Percentiles rank a stretch among this genome's conserved stretches.
Conservation (phyloP, 2,888 invertebrate genomes). For the Spodoptera littoralis region DNA sequence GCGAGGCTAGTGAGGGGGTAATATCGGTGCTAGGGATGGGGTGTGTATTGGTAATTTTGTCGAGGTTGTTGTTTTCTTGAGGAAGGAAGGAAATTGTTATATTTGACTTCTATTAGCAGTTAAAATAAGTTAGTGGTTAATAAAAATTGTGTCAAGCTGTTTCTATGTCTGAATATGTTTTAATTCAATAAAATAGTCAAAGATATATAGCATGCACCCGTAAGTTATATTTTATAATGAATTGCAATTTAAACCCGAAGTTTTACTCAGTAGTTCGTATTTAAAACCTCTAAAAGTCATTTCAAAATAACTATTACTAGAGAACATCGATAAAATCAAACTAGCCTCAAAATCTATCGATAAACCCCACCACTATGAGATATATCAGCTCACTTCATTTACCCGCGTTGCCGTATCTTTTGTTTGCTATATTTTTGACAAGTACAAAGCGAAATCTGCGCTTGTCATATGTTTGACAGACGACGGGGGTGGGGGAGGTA, state of each 20-base stretch:
- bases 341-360: conserved; percentile 52
- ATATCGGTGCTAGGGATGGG: conserved; percentile 62
- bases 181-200: too few species aligned
- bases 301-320: too few species aligned
- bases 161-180: too few species aligned
- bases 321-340: conserved; percentile 9
- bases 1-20: conserved; percentile 73
- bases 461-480: conserved; percentile 88
- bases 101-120: too few species aligned
- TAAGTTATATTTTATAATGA: too few species aligned
- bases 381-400: conserved; percentile 89
- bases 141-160: too few species aligned
- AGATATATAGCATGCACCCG: too few species aligned
- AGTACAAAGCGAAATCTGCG: conserved; percentile 88
- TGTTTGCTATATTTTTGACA: conserved; percentile 89
- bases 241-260: too few species aligned
- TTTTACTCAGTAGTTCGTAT: too few species aligned
- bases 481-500: conserved; percentile 62
- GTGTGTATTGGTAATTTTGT: background rate
- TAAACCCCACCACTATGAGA: conserved; percentile 76
- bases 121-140: too few species aligned
- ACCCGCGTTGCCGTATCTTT: conserved; percentile 86
- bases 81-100: too few species aligned
- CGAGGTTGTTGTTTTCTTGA: conserved; percentile 1
- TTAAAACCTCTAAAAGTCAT: too few species aligned